A percentile compares a stretch with the other conserved stretches of the same genome.
Evolutionary conservation across 92 coral and sea anemone genomes (phyloP).

Genomic region (Palythoa grandiflora): DNA sequence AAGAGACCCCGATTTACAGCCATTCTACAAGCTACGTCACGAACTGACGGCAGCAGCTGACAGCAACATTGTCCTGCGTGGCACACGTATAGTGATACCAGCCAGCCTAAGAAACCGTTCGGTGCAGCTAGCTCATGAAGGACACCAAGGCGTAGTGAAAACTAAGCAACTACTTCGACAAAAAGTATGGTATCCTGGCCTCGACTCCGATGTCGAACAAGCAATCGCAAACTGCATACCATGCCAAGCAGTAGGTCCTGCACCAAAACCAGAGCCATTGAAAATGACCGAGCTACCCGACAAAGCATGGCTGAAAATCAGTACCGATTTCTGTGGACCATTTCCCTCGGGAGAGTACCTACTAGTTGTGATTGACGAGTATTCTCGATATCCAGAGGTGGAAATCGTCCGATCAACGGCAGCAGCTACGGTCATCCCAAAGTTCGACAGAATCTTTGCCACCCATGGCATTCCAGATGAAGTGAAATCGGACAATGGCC

Average conservation of each 20-base stretch:
- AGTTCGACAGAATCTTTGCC: constrained; percentile 37
- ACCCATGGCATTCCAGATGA: constrained; percentile 52
- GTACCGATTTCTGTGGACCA: constrained; percentile 50
- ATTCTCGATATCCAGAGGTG: constrained; percentile 48
- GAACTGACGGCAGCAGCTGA: constrained; percentile 36
- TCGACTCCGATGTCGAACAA: constrained; percentile 43
- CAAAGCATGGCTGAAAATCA: constrained; percentile 31
- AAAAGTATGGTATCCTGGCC: constrained; percentile 61
- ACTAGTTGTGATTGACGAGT: constrained; percentile 51
- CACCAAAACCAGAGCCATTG: constrained; percentile 48
- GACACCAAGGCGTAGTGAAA: constrained; percentile 53
- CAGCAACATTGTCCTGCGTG: constrained; percentile 26
- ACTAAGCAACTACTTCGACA: constrained; percentile 48
- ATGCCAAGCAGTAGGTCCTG: constrained; percentile 58
- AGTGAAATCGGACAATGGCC: constrained; percentile 51
- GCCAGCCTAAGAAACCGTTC: constrained; percentile 41
- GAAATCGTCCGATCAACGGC: constrained; percentile 51
- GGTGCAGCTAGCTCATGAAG: constrained; percentile 58
- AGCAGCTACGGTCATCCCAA: constrained; percentile 39
- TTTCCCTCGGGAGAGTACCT: constrained; percentile 48
- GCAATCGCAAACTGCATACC: constrained; percentile 47
- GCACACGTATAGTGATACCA: constrained; percentile 50
- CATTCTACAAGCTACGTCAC: constrained; percentile 41
- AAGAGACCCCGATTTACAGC: constrained; percentile 9
- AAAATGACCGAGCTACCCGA: constrained; percentile 50